Evolutionary conservation across 2,113 vertebrate species (phyloP).

Genomic region (Spea bombifrons): DNA sequence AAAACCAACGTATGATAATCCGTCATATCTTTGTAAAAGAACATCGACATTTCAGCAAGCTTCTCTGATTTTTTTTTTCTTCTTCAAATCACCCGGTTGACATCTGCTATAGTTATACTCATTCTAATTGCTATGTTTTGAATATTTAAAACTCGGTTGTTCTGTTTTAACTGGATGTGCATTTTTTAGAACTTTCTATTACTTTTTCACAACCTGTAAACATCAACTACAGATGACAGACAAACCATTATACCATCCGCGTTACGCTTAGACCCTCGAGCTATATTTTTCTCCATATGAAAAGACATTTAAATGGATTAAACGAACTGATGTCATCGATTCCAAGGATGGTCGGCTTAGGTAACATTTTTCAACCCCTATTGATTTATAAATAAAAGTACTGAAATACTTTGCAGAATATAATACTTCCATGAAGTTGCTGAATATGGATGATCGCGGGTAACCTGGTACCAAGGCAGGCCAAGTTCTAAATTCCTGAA

Average conservation of each 20-base stretch:
- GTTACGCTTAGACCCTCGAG: background rate
- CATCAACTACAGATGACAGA: background rate
- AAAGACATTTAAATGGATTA: too few species aligned
- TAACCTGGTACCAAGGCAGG: too few species aligned
- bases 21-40: slow-evolving; percentile 19
- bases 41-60: slow-evolving; percentile 3
- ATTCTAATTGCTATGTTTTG: slow-evolving; percentile 1
- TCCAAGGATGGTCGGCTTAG: too few species aligned
- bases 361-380: background rate
- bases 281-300: background rate
- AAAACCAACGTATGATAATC: slow-evolving; percentile 10
- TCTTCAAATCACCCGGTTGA: slow-evolving; percentile 27
- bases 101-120: slow-evolving; percentile 26
- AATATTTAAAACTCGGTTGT: slow-evolving; percentile 23
- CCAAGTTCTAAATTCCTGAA: too few species aligned
- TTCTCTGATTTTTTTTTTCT: slow-evolving; percentile 8
- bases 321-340: too few species aligned
- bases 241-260: background rate
- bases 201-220: background rate
- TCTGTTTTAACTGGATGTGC: slow-evolving; percentile 4
- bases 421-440: too few species aligned
- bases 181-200: slow-evolving; percentile 2
- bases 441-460: too few species aligned
- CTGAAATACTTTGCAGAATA: background rate
- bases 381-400: background rate